Percentiles rank a stretch among this genome's conserved stretches.
Conservation (phyloP, 92 coral and sea anemone genomes). For the Desmophyllum pertusum region DNA sequence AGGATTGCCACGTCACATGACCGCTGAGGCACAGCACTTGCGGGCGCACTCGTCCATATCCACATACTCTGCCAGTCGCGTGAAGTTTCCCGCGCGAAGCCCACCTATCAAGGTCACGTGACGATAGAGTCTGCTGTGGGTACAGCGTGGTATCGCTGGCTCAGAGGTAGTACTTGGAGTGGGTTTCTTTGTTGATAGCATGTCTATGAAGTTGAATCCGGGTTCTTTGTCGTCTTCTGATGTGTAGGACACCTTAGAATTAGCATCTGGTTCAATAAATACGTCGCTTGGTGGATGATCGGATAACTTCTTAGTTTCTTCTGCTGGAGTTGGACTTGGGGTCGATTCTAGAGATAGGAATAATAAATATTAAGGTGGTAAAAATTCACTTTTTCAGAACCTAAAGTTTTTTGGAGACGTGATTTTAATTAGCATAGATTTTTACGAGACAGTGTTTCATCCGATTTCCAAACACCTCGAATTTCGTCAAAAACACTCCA, state of each 20-base stretch:
- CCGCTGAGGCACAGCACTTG: constrained; percentile 77
- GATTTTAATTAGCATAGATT: no score
- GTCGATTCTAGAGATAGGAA: constrained; percentile 9
- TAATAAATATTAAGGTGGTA: no score
- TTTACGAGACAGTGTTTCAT: no score
- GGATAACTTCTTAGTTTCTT: not conserved
- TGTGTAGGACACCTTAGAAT: not conserved
- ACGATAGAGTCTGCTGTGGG: constrained; percentile 75
- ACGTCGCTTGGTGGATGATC: not conserved
- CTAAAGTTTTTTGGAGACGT: no score
- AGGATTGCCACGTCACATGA: constrained; percentile 90
- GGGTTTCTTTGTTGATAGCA: constrained; percentile 23
- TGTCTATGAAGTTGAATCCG: constrained; percentile 34
- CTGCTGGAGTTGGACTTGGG: not conserved
- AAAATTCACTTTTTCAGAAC: no score
- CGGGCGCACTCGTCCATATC: constrained; percentile 81
- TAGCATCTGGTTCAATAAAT: not conserved
- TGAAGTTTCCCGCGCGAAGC: constrained; percentile 82
- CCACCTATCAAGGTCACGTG: constrained; percentile 95
- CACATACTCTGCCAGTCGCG: constrained; percentile 76
- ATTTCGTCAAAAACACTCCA: no score
- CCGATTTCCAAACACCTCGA: no score
- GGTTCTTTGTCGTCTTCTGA: not conserved
- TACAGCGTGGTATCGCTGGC: constrained; percentile 37
- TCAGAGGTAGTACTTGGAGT: constrained; percentile 28